Evolutionary conservation across 2,797 vertebrate species (phyloP).

Genomic region (Naso thynnoides): DNA sequence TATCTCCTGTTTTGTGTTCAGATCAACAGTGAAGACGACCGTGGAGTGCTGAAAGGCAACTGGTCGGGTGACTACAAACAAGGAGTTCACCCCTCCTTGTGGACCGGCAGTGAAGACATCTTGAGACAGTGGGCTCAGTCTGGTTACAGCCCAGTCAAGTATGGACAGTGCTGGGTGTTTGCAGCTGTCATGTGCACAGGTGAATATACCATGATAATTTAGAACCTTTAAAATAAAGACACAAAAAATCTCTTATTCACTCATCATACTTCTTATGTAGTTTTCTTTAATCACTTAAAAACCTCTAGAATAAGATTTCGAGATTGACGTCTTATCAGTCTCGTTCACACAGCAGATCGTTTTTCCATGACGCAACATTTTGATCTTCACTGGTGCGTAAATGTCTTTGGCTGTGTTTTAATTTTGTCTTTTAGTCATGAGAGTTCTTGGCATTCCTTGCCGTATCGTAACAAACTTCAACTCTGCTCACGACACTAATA

Average conservation of each 20-base stretch:
- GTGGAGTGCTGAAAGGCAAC: constrained; percentile 88
- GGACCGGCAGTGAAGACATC: constrained; percentile 89
- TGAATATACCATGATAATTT: constrained; percentile 49
- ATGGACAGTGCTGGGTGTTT: constrained; percentile 94
- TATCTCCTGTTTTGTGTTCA: constrained; percentile 47
- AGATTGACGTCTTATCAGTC: not conserved
- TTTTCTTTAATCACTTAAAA: too few species aligned
- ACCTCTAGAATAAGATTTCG: not conserved
- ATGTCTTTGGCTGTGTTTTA: not conserved
- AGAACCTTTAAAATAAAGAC: not conserved
- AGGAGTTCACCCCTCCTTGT: constrained; percentile 82
- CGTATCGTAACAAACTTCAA: constrained; percentile 90
- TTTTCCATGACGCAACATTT: constrained; percentile 12
- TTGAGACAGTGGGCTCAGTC: constrained; percentile 83
- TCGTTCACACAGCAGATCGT: not conserved
- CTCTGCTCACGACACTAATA: constrained; percentile 91
- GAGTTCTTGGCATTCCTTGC: constrained; percentile 89
- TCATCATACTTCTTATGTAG: not conserved
- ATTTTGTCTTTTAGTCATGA: constrained; percentile 83
- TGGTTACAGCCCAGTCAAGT: constrained; percentile 85
- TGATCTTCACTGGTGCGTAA: not conserved
- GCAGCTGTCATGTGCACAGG: constrained; percentile 94
- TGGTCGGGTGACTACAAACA: constrained; percentile 83
- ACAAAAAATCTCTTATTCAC: not conserved
- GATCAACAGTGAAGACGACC: constrained; percentile 91